Conservation (phyloP, 1,140 invertebrate species). For the Scaptomyza montana region DNA sequence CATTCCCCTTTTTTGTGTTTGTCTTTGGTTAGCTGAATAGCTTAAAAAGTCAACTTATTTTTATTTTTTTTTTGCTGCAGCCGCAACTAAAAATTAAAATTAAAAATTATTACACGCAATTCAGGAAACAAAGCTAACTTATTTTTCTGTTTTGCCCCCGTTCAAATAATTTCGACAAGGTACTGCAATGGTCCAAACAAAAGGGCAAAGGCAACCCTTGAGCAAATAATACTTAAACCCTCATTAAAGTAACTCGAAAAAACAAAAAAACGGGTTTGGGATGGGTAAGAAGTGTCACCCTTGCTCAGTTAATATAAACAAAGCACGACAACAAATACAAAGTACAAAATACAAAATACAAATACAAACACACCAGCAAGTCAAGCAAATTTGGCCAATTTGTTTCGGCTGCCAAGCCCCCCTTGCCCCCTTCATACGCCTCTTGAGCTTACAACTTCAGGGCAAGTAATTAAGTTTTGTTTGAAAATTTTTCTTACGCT, state of each 20-base stretch:
- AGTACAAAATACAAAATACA: slow-evolving; percentile 39
- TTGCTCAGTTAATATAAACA: slow-evolving; percentile 79
- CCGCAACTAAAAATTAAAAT: slow-evolving; percentile 78
- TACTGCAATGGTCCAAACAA: slow-evolving; percentile 56
- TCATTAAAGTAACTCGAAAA: slow-evolving; percentile 73
- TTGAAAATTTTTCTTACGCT: slow-evolving; percentile 73
- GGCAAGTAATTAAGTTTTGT: slow-evolving; percentile 78
- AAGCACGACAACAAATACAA: slow-evolving; percentile 53
- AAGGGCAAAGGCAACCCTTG: slow-evolving; percentile 74
- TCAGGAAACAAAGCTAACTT: slow-evolving; percentile 47
- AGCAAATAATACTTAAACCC: slow-evolving; percentile 81
- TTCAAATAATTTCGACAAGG: slow-evolving; percentile 62
- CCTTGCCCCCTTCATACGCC: background rate
- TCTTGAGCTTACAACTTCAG: slow-evolving; percentile 11
- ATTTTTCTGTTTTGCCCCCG: slow-evolving; percentile 1
- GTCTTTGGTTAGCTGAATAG: slow-evolving; percentile 32
- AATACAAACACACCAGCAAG: slow-evolving; percentile 60
- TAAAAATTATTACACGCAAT: slow-evolving; percentile 75
- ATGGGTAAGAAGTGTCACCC: slow-evolving; percentile 62
- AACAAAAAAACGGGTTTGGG: slow-evolving; percentile 13
- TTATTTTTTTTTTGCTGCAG: slow-evolving; percentile 46
- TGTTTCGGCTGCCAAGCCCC: slow-evolving; percentile 46
- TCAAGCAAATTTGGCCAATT: slow-evolving; percentile 80
- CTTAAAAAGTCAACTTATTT: slow-evolving; percentile 36
- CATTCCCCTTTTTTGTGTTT: background rate